Evolutionary conservation across 2,888 invertebrate genomes (phyloP).

Genomic region (Drosophila testacea): DNA sequence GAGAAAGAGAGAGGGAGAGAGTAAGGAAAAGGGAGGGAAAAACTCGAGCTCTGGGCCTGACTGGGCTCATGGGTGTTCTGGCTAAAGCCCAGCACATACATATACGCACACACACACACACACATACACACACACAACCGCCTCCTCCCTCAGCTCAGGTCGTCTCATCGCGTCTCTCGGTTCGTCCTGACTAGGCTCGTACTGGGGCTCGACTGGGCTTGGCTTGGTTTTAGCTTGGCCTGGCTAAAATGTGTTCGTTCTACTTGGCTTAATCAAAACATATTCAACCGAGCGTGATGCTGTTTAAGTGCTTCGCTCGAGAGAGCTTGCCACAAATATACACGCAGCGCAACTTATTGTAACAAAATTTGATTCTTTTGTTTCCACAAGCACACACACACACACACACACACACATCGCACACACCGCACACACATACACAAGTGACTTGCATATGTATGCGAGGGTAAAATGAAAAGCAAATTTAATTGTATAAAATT

Average conservation of each 20-base stretch:
- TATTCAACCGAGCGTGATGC: conserved; percentile 78
- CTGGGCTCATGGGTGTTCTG: conserved; percentile 7
- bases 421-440: conserved; percentile 13
- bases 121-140: not conserved
- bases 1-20: not conserved
- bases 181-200: conserved; percentile 8
- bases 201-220: not conserved
- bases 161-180: conserved; percentile 15
- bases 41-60: conserved; percentile 19
- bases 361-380: conserved; percentile 77
- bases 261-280: conserved; percentile 79
- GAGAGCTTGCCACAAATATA: conserved; percentile 74
- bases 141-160: not conserved
- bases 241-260: conserved; percentile 75
- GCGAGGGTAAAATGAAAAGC: conserved; percentile 54
- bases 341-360: conserved; percentile 70
- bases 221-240: conserved; percentile 30
- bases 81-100: conserved; percentile 3
- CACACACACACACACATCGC: conserved; percentile 20
- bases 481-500: conserved; percentile 76
- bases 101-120: not conserved
- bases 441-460: conserved; percentile 17
- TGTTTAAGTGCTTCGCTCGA: conserved; percentile 78
- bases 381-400: conserved; percentile 40
- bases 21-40: not conserved